phyloP scores from a whole-genome alignment of 2,113 vertebrate genomes.

The Ifrita kowaldi region DNA sequence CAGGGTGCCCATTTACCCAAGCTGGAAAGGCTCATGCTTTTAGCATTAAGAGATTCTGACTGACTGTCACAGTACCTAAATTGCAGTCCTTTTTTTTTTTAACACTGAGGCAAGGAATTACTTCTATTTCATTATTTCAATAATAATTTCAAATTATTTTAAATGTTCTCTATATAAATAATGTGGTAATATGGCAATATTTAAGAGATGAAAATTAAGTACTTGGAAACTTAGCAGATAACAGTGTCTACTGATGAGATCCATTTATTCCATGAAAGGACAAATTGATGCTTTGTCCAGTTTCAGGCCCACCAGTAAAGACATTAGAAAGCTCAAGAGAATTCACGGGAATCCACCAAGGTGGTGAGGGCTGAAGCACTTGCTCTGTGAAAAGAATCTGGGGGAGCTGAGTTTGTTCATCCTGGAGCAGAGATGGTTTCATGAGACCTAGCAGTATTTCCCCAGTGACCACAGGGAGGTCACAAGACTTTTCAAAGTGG shows the following conservation, averaged over 20 bases:
- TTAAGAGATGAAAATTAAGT: not conserved
- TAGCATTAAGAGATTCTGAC: not conserved
- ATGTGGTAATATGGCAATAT: not conserved
- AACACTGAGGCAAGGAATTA: not conserved
- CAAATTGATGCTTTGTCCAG: rapidly evolving
- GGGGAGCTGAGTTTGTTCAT: not conserved
- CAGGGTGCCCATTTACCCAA: not conserved
- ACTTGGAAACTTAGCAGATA: not conserved
- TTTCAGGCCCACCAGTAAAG: not conserved
- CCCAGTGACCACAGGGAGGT: not conserved
- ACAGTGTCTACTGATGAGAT: not conserved
- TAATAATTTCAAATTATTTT: not conserved
- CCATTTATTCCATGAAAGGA: not conserved
- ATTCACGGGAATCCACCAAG: not conserved
- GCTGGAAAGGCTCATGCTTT: not conserved
- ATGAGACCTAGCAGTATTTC: not conserved
- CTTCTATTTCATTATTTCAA: not conserved
- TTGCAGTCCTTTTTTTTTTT: not conserved
- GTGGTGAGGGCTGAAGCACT: not conserved
- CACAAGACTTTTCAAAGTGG: not conserved
- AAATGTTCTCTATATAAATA: not conserved
- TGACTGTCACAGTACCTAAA: not conserved
- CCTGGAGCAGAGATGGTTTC: not conserved
- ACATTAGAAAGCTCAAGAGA: not conserved
- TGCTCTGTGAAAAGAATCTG: not conserved